phyloP scores from a whole-genome alignment of 1,140 invertebrate species.

The Sogatella furcifera region DNA sequence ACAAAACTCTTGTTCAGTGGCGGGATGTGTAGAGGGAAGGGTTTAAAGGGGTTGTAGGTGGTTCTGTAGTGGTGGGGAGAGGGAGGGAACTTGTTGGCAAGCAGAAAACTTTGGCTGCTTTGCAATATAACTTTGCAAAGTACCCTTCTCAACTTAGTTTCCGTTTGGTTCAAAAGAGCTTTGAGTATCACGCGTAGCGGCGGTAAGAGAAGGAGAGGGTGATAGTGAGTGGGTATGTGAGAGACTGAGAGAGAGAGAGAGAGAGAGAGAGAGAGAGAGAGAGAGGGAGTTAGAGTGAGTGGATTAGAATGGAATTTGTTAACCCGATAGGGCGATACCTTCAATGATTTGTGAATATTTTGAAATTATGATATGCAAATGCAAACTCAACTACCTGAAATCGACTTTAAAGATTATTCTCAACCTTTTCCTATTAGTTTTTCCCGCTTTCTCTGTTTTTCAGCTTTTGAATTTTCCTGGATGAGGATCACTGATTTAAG shows the following conservation, averaged over 20 bases:
- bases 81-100: constrained; percentile 1
- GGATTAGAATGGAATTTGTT: neutral
- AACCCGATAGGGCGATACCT: too few species aligned
- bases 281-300: neutral
- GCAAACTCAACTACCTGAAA: too few species aligned
- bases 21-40: neutral
- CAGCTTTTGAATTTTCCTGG: too few species aligned
- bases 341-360: too few species aligned
- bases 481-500: too few species aligned
- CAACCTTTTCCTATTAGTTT: too few species aligned
- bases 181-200: constrained; percentile 19
- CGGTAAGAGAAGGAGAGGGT: neutral
- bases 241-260: constrained; percentile 11
- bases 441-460: too few species aligned
- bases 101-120: neutral
- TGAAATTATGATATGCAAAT: too few species aligned
- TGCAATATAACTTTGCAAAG: neutral
- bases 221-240: neutral
- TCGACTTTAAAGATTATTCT: too few species aligned
- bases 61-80: neutral
- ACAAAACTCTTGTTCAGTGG: neutral
- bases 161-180: neutral
- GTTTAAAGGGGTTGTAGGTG: neutral
- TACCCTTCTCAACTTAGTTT: neutral
- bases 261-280: constrained; percentile 1